Conservation (phyloP, 1,140 invertebrate species). For the Hyles vespertilio region DNA sequence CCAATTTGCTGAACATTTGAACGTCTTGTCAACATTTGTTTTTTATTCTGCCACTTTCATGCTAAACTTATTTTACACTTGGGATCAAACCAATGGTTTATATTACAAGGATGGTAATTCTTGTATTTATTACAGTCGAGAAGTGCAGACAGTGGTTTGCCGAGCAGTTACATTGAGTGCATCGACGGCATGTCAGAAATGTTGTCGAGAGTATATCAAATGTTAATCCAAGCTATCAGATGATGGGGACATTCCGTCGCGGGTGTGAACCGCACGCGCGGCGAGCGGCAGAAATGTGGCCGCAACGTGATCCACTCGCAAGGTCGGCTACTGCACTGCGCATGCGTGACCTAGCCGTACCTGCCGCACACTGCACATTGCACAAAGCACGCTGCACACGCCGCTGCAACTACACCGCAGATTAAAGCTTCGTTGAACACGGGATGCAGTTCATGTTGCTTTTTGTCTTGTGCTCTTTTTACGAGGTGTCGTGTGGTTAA, state of each 20-base stretch:
- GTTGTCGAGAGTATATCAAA: constrained; percentile 59
- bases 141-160: constrained; percentile 7
- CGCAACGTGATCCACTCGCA: constrained; percentile 58
- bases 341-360: constrained; percentile 44
- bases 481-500: too few species aligned
- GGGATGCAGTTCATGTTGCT: too few species aligned
- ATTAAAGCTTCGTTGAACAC: neutral
- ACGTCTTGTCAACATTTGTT: too few species aligned
- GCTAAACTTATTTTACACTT: too few species aligned
- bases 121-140: too few species aligned
- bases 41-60: too few species aligned
- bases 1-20: too few species aligned
- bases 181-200: constrained; percentile 47
- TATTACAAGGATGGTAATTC: too few species aligned
- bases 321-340: constrained; percentile 71
- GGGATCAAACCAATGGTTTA: too few species aligned
- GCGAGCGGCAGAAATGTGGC: constrained; percentile 63
- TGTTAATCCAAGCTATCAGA: constrained; percentile 61
- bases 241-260: constrained; percentile 67
- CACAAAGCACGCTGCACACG: neutral
- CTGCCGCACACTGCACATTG: constrained; percentile 2
- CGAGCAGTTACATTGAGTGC: constrained; percentile 24
- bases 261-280: constrained; percentile 63
- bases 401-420: neutral
- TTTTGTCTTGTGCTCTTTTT: too few species aligned